Conservation (phyloP, 2,888 invertebrate species). For the Epirrhoe tristata region DNA sequence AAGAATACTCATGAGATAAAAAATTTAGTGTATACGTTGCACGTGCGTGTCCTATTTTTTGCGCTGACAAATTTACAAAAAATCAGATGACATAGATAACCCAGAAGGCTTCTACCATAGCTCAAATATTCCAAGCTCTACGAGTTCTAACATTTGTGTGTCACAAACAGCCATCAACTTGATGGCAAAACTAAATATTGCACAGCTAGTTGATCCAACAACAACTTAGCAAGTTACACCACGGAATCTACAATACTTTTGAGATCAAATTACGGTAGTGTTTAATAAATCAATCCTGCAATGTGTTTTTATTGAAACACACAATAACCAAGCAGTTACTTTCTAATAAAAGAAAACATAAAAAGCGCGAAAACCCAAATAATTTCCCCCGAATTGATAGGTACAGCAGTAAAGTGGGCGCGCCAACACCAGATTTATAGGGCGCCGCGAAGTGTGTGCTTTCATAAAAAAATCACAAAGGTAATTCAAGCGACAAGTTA, state of each 20-base stretch:
- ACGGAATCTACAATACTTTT: too few relatives aligned
- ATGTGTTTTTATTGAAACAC: conserved; percentile 45
- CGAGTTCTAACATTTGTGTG: too few relatives aligned
- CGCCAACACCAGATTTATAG: conserved; percentile 79
- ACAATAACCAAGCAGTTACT: conserved; percentile 54
- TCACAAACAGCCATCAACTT: too few relatives aligned
- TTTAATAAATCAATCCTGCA: conserved; percentile 28
- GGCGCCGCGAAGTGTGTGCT: conserved; percentile 79
- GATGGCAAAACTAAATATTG: too few relatives aligned
- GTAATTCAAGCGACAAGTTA: conserved; percentile 82
- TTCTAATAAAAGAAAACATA: conserved; percentile 68
- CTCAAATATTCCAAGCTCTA: too few relatives aligned
- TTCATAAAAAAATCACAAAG: conserved; percentile 81
- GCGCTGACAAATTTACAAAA: too few relatives aligned
- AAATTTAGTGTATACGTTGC: too few relatives aligned
- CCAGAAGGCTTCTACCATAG: too few relatives aligned
- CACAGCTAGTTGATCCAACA: too few relatives aligned
- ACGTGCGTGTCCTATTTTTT: too few relatives aligned
- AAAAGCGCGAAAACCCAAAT: conserved; percentile 67
- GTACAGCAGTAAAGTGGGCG: conserved; percentile 74
- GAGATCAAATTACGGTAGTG: not conserved
- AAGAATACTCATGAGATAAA: not conserved
- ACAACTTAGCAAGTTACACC: too few relatives aligned
- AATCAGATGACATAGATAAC: too few relatives aligned
- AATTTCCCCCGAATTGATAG: conserved; percentile 74